Base-by-base conservation (phyloP, 2,113 vertebrate species). In the Garra rufa region DNA sequence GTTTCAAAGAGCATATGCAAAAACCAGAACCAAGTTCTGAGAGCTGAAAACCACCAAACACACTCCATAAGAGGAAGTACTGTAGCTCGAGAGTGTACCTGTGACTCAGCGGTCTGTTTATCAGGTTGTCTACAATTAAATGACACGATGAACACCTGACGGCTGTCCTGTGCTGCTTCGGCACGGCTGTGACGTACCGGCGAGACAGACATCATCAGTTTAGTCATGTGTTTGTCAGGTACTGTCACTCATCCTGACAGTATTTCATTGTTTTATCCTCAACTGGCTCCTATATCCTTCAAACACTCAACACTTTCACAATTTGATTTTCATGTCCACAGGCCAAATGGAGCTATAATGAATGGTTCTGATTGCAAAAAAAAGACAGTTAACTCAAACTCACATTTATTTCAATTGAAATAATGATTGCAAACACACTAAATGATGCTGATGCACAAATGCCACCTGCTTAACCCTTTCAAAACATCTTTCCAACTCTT, bases 111-210 rank as follows among this genome's bases (percentile, higher is more conserved):
- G 17, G 6, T 41, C 34, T 43, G 41, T 74, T 74, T 30, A n/a
- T 55, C 38, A 41, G 65, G 17, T 69, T 1, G 4, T 11, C 65
- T 38, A 41, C 65, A 76, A 6, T n/a, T 38, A 57, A 76, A 76
- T 76, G 1, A 76, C 74, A 76, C n/a, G 30, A 76, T 55, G 13
- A 55, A n/a, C 17, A 77, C 19, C 48, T 9, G 74, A 76, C 34
- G 48, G 11, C 52, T 57, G 10, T 75, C 71, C 44, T 75, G 43
- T 5, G 67, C 67, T 43, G 15, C 15, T 41, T 73, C 43, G 24
- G 11, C 1, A 11, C 1, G 5, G 41, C 2, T 34, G 41, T 73
- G 74, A 76, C 50, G 74, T 57, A 38, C 30, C 6, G 75, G 30
- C 50, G 75, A 57, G 75, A 76, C 75, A n/a, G 1, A 74, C 6